Percentiles rank a stretch among this genome's conserved stretches.
phyloP scores from a whole-genome alignment of 2,797 vertebrate species.

The Alauda arvensis region DNA sequence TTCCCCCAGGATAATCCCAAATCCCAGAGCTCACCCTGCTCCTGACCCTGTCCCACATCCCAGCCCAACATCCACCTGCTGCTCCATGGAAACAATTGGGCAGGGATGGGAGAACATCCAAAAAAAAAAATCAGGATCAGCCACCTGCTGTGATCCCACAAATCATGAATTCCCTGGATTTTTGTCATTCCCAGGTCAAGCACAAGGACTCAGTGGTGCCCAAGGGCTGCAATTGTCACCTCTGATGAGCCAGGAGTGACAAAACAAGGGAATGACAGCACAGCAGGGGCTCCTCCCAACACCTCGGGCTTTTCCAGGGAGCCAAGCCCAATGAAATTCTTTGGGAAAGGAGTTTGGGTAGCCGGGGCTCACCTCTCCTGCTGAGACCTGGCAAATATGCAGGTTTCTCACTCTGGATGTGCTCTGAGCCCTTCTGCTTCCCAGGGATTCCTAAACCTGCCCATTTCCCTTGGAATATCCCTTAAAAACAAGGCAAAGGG shows the following conservation, averaged over 20 bases:
- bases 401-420: background rate
- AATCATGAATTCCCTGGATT: background rate
- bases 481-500: background rate
- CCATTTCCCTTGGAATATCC: background rate
- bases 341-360: background rate
- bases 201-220: background rate
- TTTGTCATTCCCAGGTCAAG: background rate
- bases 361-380: background rate
- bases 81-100: background rate
- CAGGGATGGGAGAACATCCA: background rate
- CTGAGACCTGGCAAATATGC: fast-evolving
- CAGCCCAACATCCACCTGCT: background rate
- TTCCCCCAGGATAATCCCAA: background rate
- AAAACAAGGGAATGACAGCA: background rate
- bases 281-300: background rate
- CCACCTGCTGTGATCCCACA: background rate
- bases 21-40: background rate
- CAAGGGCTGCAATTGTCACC: background rate
- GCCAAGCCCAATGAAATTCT: background rate
- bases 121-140: fast-evolving
- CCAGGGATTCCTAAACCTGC: background rate
- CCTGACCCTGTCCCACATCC: background rate
- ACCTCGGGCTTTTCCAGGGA: background rate
- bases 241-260: background rate
- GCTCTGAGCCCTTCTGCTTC: background rate